Evolutionary conservation across 2,888 invertebrate genomes (phyloP).

Genomic region (Cheilosia vulpina): DNA sequence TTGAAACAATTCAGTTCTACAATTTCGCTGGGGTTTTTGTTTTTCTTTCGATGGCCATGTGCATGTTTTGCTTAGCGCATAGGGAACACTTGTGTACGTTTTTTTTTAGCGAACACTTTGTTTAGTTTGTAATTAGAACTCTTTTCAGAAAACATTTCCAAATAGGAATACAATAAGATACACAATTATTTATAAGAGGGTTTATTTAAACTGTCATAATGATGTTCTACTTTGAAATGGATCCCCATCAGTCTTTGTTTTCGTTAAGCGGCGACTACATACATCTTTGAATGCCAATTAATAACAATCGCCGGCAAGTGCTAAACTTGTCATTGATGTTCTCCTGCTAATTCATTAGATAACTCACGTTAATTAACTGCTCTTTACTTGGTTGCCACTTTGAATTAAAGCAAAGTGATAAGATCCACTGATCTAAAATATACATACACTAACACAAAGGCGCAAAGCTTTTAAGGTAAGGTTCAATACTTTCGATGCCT

Average conservation of each 20-base stretch:
- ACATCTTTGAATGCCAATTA: conserved; percentile 19
- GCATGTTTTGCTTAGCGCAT: neutral
- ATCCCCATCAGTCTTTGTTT: neutral
- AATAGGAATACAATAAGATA: neutral
- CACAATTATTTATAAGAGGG: no score
- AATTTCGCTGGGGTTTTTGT: conserved; percentile 53
- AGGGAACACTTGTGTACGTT: neutral
- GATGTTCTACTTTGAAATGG: no score
- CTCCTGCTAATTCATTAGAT: conserved; percentile 31
- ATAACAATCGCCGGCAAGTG: conserved; percentile 3
- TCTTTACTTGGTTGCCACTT: conserved; percentile 10
- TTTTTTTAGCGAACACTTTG: neutral
- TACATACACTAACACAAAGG: neutral
- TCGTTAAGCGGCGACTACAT: neutral
- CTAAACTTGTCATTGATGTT: conserved; percentile 11
- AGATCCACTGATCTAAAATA: neutral
- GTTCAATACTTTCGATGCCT: no score
- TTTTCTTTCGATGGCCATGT: conserved; percentile 34
- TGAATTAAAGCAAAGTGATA: neutral
- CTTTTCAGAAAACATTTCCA: neutral
- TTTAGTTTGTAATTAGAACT: conserved; percentile 18
- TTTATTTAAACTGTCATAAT: no score
- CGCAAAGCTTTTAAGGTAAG: neutral
- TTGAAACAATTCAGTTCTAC: conserved; percentile 35
- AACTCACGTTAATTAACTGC: conserved; percentile 12